phyloP scores from a whole-genome alignment of 1,140 invertebrate genomes.

The Rhyacophila brunnea region DNA sequence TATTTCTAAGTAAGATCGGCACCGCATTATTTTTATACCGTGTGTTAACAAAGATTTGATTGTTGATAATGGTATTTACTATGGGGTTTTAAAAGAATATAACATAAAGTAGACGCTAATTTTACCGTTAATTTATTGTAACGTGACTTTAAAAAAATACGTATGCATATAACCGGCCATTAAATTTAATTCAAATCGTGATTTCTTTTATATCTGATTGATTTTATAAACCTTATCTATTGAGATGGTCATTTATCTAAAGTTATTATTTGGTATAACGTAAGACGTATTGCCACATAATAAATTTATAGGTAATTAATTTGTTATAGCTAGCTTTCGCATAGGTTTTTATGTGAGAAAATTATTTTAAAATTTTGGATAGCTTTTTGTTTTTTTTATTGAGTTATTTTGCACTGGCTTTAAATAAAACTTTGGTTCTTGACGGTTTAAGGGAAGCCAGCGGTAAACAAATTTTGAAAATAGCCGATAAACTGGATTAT shows the following conservation, averaged over 20 bases:
- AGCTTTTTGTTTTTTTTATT: neutral
- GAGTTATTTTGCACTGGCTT: no score
- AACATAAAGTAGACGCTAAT: no score
- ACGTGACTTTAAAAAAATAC: no score
- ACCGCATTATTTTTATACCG: no score
- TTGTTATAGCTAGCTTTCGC: neutral
- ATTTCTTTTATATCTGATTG: slow-evolving; percentile 33
- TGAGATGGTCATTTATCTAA: slow-evolving; percentile 27
- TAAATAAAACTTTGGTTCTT: no score
- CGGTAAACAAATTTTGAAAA: no score
- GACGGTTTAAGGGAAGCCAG: no score
- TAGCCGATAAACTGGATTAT: no score
- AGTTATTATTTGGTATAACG: neutral
- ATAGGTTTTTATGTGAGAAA: neutral
- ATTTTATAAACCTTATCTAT: slow-evolving; percentile 26
- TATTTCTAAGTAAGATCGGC: no score
- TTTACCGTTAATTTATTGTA: no score
- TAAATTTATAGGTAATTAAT: neutral
- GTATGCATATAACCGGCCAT: slow-evolving; percentile 1
- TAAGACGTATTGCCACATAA: neutral
- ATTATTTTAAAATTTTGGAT: neutral
- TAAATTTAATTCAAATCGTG: slow-evolving; percentile 32
- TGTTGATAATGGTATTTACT: no score
- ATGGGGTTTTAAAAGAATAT: neutral
- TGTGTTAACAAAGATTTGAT: no score